These are phyloP conservation scores for Channallabes apus DNA, from an alignment of 2,797 vertebrate species.

Conservation along the genomic window DNA sequence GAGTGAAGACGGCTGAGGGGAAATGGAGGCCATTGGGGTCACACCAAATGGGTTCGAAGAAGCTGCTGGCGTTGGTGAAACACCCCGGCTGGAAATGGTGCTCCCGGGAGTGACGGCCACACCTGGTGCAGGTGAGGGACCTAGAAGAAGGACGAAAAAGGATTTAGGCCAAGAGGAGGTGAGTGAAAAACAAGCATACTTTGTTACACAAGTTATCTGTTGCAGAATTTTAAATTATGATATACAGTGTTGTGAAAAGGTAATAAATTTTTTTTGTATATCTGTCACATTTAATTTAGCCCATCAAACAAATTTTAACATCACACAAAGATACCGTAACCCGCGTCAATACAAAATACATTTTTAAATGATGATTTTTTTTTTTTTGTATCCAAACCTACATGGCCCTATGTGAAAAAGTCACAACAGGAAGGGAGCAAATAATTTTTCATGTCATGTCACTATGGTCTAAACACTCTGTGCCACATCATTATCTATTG, in stretches of 20 bases:
- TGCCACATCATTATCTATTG: background rate
- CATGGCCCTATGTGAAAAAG: too few relatives aligned
- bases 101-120: constrained; percentile 80
- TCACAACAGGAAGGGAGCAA: too few relatives aligned
- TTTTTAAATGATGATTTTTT: too few relatives aligned
- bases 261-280: too few relatives aligned
- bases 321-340: too few relatives aligned
- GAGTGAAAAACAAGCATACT: background rate
- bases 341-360: too few relatives aligned
- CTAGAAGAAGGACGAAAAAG: constrained; percentile 53
- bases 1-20: constrained; percentile 79
- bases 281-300: too few relatives aligned
- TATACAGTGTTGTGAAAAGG: too few relatives aligned
- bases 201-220: background rate
- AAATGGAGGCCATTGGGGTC: constrained; percentile 76
- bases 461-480: background rate
- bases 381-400: too few relatives aligned
- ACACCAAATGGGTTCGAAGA: constrained; percentile 79
- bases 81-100: constrained; percentile 78
- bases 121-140: constrained; percentile 75
- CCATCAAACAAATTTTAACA: too few relatives aligned
- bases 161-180: background rate
- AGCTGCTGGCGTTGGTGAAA: constrained; percentile 75
- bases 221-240: too few relatives aligned
- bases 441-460: too few relatives aligned